phyloP scores from a whole-genome alignment of 2,113 vertebrate genomes.

The Pedetes capensis region DNA sequence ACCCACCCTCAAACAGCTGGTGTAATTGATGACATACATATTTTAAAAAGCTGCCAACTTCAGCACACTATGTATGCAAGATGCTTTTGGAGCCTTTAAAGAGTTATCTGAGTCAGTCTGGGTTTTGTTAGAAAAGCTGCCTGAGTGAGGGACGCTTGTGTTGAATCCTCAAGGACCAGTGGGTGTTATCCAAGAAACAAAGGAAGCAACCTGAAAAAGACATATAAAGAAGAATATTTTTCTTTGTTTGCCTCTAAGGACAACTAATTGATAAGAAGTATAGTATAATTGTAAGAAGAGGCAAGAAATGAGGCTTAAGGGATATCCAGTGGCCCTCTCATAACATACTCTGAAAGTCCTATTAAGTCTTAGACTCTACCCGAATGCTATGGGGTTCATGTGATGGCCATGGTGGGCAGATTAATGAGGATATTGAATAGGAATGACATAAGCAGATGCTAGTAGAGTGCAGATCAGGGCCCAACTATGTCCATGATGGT shows the following conservation, averaged over 20 bases:
- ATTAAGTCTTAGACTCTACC: neutral
- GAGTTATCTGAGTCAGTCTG: neutral
- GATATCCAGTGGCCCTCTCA: neutral
- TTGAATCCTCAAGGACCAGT: slow-evolving; percentile 9
- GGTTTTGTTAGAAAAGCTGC: slow-evolving; percentile 52
- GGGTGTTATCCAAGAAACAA: neutral
- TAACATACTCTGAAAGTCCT: neutral
- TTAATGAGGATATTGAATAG: neutral
- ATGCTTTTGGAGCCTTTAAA: slow-evolving; percentile 38
- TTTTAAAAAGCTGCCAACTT: slow-evolving; percentile 43
- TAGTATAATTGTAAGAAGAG: neutral
- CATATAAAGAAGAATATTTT: neutral
- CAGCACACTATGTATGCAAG: neutral
- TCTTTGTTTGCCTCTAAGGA: neutral
- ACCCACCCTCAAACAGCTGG: slow-evolving; percentile 18
- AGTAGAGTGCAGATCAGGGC: neutral
- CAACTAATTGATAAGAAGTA: neutral
- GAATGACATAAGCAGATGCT: neutral
- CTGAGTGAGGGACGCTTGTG: neutral
- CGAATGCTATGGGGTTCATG: neutral
- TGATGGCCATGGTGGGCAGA: neutral
- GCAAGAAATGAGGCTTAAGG: neutral
- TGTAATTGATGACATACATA: slow-evolving; percentile 11
- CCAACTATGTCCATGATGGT: neutral
- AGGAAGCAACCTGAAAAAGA: neutral